phyloP scores from a whole-genome alignment of 2,113 vertebrate genomes.

The Fukomys damarensis region DNA sequence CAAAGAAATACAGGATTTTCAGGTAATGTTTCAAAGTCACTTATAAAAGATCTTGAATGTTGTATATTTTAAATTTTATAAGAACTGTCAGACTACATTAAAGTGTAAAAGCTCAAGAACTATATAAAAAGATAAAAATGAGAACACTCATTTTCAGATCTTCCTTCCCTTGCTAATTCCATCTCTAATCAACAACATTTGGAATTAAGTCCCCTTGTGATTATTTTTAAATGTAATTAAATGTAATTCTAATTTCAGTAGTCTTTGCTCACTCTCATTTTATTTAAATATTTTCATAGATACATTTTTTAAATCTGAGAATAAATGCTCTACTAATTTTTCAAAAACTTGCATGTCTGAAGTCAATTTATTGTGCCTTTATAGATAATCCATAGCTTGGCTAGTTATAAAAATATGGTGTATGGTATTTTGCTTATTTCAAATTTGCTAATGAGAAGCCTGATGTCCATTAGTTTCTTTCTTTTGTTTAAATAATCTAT shows the following conservation, averaged over 20 bases:
- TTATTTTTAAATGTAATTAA: slow-evolving; percentile 1
- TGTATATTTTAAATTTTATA: not conserved
- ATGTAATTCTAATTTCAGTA: not conserved
- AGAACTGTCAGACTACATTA: not conserved
- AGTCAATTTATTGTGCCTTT: not conserved
- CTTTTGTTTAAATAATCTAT: not conserved
- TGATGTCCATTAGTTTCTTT: not conserved
- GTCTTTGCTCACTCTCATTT: not conserved
- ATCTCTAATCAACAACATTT: not conserved
- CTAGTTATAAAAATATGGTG: not conserved
- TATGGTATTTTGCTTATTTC: not conserved
- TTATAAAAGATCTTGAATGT: not conserved
- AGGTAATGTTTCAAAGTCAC: not conserved
- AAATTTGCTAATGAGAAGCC: not conserved
- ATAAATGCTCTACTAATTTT: not conserved
- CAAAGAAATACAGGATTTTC: not conserved
- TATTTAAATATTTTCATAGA: not conserved
- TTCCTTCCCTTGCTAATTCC: not conserved
- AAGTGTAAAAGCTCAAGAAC: not conserved
- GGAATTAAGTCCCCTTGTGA: not conserved
- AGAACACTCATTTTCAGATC: not conserved
- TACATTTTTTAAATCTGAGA: not conserved
- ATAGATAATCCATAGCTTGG: not conserved
- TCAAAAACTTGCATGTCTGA: not conserved
- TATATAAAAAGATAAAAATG: not conserved